Conservation (phyloP, 1,140 invertebrate species). For the Magallana gigas region DNA sequence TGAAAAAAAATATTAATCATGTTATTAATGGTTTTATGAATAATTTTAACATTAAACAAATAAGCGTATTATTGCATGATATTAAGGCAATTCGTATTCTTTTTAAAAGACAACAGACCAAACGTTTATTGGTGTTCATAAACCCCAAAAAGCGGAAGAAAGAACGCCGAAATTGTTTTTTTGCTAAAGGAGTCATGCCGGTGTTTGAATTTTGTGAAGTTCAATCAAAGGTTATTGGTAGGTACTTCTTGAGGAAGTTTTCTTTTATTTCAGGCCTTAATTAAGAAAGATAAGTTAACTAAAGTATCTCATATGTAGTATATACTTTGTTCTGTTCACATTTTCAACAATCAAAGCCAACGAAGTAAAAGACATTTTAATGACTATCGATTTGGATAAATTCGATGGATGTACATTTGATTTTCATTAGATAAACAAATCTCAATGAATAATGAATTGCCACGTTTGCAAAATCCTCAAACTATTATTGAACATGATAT, state of each 20-base stretch:
- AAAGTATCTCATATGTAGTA: background rate
- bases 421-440: background rate
- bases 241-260: background rate
- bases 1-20: too few species aligned
- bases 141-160: conserved; percentile 62
- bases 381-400: background rate
- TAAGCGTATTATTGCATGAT: too few species aligned
- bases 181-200: conserved; percentile 53
- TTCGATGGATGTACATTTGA: conserved; percentile 37
- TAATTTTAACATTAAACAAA: too few species aligned
- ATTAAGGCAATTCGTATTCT: too few species aligned
- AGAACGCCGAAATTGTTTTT: conserved; percentile 54
- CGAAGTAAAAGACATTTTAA: conserved; percentile 13
- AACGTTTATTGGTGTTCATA: conserved; percentile 57
- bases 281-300: too few species aligned
- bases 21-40: too few species aligned
- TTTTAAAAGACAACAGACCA: conserved; percentile 55
- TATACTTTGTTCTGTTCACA: background rate
- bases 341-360: conserved; percentile 29
- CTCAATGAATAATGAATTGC: background rate
- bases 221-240: conserved; percentile 59
- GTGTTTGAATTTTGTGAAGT: conserved; percentile 57
- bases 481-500: background rate
- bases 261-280: background rate
- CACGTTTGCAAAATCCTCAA: background rate